phyloP scores from a whole-genome alignment of 1,140 invertebrate species.

The Drosophila grimshawi region DNA sequence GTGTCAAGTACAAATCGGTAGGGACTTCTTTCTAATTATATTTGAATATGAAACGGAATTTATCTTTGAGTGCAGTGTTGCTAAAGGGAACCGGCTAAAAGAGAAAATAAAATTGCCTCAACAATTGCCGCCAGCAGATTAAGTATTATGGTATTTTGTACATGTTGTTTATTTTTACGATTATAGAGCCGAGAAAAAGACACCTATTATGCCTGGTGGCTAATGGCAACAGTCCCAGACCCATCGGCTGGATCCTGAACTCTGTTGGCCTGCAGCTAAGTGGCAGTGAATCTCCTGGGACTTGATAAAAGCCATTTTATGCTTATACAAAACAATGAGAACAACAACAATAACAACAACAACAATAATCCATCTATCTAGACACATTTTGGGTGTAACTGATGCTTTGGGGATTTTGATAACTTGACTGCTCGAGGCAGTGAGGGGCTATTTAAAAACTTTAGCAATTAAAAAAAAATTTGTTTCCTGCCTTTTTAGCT shows the following conservation, averaged over 20 bases:
- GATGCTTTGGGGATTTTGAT: slow-evolving; percentile 30
- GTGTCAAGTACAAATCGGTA: no score
- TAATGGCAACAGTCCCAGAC: background rate
- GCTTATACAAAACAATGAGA: slow-evolving; percentile 15
- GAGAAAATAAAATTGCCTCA: background rate
- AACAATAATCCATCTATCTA: slow-evolving; percentile 28
- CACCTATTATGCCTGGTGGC: background rate
- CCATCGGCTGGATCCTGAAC: slow-evolving; percentile 2
- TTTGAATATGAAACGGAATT: background rate
- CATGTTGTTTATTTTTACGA: slow-evolving; percentile 15
- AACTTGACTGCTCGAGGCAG: slow-evolving; percentile 13
- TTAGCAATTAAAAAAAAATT: slow-evolving; percentile 60
- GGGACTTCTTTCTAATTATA: background rate
- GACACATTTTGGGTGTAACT: slow-evolving; percentile 29
- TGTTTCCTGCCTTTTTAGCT: background rate
- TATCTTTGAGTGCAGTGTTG: background rate
- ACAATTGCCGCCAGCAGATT: background rate
- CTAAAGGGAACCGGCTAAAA: background rate
- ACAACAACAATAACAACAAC: slow-evolving; percentile 19
- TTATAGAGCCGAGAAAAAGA: slow-evolving; percentile 11
- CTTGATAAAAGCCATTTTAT: slow-evolving; percentile 66
- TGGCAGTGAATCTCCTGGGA: slow-evolving; percentile 62
- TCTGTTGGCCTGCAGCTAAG: slow-evolving; percentile 55
- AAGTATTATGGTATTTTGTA: background rate
- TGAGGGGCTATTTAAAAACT: slow-evolving; percentile 20